Conservation (phyloP, 2,113 vertebrate species). For the Rhinolophus ferrumequinum region DNA sequence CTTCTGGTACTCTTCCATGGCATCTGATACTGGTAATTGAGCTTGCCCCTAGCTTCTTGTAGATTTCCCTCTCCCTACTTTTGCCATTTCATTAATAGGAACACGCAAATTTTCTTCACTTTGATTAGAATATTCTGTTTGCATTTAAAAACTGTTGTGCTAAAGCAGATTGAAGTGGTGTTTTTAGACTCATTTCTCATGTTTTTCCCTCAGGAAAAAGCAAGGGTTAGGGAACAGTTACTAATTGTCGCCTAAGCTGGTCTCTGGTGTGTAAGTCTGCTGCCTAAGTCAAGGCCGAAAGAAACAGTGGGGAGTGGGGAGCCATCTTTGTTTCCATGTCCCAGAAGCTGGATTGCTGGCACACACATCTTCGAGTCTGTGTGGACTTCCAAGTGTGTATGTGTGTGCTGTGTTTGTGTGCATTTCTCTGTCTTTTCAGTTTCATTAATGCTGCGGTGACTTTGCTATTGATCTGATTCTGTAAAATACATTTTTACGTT, state of each 20-base stretch:
- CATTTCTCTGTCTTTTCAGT: background rate
- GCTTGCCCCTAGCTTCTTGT: background rate
- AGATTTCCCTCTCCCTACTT: background rate
- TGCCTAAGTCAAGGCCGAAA: background rate
- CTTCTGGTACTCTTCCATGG: background rate
- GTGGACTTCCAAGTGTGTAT: background rate
- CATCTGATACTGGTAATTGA: background rate
- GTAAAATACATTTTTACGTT: slow-evolving; percentile 9
- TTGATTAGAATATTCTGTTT: slow-evolving; percentile 18
- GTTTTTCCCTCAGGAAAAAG: background rate
- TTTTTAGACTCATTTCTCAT: background rate
- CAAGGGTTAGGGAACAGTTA: background rate
- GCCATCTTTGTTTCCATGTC: background rate
- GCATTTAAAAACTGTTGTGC: background rate
- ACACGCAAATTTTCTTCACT: background rate
- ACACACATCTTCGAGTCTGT: background rate
- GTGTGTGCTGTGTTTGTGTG: background rate
- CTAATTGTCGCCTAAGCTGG: background rate
- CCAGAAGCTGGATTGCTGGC: background rate
- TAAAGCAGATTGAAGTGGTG: background rate
- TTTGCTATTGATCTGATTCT: background rate
- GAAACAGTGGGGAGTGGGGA: background rate
- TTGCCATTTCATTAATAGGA: background rate
- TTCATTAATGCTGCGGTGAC: background rate
- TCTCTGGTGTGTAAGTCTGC: background rate